Base-by-base conservation (phyloP, 2,888 invertebrate genomes). In the Ochropacha duplaris region DNA sequence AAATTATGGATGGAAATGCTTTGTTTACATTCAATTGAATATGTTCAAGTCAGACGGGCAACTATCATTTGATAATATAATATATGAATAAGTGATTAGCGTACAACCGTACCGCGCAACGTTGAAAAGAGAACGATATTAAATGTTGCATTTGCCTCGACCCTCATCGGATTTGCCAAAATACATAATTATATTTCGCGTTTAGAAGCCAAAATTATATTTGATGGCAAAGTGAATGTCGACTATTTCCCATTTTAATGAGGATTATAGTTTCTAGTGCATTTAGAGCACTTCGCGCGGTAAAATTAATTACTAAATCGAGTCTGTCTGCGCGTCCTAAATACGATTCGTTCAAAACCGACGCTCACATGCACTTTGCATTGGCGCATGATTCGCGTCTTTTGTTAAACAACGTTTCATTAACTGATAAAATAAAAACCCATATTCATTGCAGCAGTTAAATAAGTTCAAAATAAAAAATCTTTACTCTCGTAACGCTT, bases 261-360 rank as follows among this genome's bases (percentile, higher is more conserved):
- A 85, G 91, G 90, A 92, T 92, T 91, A 92, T 88, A 88, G 90
- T 90, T 90, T 88, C 88, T 87, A 83, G 85, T 90, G 90, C 91
- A 90, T 92, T 92, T 88, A 82, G 88, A 87, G 90, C 81, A 90
- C 88, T 90, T 90, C 85, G 81, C 84, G 83, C 83, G 82, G 86
- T 86, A 85, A 90, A 92, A 90, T 92, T 92, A 92, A 92, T 92
- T 90, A 92, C 90, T 87, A 88, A 88, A 91, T 88, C 86, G 87
- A 75, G 84, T 85, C 85, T 87, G 86, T 79, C 84, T 86, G 83
- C 75, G 69, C 68, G 75, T 64, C 76, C 78, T 79, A 84, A 83
- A 84, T 78, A 79, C 78, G 81, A 84, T 80, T 87, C 79, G 74
- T 82, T 80, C 79, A 64, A 84, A 80, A 82, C 83, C 78, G 79